These are phyloP conservation scores for Panonychus citri DNA, from an alignment of 1,140 invertebrate species.

Conservation along the genomic window DNA sequence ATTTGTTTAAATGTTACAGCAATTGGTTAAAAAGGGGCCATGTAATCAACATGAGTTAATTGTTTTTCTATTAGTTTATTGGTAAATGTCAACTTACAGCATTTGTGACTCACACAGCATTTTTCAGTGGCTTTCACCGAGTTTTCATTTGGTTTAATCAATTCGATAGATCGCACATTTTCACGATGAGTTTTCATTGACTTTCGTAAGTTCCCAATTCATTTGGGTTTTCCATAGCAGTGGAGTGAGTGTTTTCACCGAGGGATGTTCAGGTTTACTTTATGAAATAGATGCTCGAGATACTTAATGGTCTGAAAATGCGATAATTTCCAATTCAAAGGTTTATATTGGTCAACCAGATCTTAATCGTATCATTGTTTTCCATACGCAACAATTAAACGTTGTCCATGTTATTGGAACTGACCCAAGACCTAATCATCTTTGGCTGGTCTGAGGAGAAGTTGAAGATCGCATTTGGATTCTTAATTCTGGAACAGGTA, in stretches of 20 bases:
- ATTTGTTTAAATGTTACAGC: too few species aligned
- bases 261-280: not conserved
- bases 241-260: constrained; percentile 6
- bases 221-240: constrained; percentile 11
- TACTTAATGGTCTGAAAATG: constrained; percentile 7
- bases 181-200: too few species aligned
- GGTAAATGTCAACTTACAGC: too few species aligned
- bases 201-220: too few species aligned
- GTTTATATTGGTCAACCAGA: constrained; percentile 9
- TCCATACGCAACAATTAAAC: constrained; percentile 3
- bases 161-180: too few species aligned
- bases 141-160: too few species aligned
- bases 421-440: constrained; percentile 3
- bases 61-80: too few species aligned
- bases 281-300: constrained; percentile 7
- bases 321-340: not conserved
- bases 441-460: not conserved
- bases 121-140: too few species aligned
- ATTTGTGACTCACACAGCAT: too few species aligned
- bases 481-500: constrained; percentile 8
- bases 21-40: too few species aligned
- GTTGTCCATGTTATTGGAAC: constrained; percentile 10
- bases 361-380: constrained; percentile 10
- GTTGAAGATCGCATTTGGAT: constrained; percentile 8
- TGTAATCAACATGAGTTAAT: too few species aligned